A percentile compares a stretch with the other conserved stretches of the same genome.
phyloP scores from a whole-genome alignment of 2,888 invertebrate genomes.

The Sphaerophoria taeniata region DNA sequence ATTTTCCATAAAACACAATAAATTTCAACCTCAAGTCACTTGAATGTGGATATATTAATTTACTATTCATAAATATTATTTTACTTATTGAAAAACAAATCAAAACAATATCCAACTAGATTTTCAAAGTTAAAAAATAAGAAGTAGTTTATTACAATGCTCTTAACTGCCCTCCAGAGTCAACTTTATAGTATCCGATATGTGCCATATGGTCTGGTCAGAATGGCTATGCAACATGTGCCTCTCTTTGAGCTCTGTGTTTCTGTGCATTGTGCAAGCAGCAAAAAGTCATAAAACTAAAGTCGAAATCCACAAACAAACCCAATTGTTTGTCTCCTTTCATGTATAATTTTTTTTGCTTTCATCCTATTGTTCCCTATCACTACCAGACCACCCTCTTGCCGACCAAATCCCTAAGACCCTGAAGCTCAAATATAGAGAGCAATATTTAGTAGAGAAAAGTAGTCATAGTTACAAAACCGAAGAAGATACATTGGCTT shows the following conservation, averaged over 20 bases:
- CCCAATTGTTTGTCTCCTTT: constrained; percentile 1
- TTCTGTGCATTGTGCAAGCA: background rate
- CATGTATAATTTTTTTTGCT: background rate
- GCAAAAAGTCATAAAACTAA: constrained; percentile 40
- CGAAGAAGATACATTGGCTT: background rate
- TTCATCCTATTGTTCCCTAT: background rate
- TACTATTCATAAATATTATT: too few relatives aligned
- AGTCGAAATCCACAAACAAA: constrained; percentile 32
- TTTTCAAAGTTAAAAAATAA: constrained; percentile 13
- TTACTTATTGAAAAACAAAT: too few relatives aligned
- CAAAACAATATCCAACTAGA: constrained; percentile 13
- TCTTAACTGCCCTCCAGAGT: background rate
- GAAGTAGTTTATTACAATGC: constrained; percentile 25
- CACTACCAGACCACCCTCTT: background rate
- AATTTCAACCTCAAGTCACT: too few relatives aligned
- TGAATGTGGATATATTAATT: too few relatives aligned
- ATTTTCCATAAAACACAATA: too few relatives aligned
- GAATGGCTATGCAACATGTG: background rate
- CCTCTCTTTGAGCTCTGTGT: background rate
- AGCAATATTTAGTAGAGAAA: background rate
- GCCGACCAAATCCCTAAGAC: background rate
- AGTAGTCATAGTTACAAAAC: constrained; percentile 18
- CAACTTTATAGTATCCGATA: too few relatives aligned
- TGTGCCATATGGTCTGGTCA: too few relatives aligned
- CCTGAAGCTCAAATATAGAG: background rate